A percentile compares a stretch with the other conserved stretches of the same genome.
These are phyloP conservation scores for Leptinotarsa tumamoca DNA, from an alignment of 2,888 invertebrate species.

Conservation along the genomic window DNA sequence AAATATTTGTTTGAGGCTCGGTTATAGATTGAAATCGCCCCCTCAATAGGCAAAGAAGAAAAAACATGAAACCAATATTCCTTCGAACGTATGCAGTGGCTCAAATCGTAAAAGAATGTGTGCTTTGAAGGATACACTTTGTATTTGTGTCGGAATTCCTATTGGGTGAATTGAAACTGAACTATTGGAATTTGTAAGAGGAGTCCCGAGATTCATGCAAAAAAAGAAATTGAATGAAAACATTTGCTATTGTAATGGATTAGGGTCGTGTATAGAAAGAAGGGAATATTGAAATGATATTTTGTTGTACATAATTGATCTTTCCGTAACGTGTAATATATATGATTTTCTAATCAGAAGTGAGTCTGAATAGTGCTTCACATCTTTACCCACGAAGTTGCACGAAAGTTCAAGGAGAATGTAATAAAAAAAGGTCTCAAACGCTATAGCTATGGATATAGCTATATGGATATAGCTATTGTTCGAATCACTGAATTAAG, in stretches of 20 bases:
- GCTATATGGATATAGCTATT: no score
- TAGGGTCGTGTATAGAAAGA: background rate
- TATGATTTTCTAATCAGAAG: no score
- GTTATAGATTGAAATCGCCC: background rate
- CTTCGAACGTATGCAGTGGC: background rate
- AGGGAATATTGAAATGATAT: no score
- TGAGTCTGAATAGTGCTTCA: no score
- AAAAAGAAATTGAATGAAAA: background rate
- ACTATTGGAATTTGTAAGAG: background rate
- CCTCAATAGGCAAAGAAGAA: background rate
- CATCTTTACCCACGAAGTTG: no score
- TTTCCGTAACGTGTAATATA: no score
- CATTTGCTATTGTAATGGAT: background rate
- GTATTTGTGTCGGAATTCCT: background rate
- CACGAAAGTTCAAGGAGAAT: no score
- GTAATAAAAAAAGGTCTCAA: no score
- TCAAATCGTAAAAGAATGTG: constrained; percentile 8
- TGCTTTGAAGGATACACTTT: background rate
- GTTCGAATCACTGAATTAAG: no score
- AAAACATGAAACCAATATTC: constrained; percentile 1
- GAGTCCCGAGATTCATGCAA: background rate
- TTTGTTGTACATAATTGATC: no score
- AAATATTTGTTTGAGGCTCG: constrained; percentile 5
- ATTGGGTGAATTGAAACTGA: constrained; percentile 4
- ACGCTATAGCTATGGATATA: no score